Percentiles rank a stretch among this genome's conserved stretches.
These are phyloP conservation scores for Perizoma flavofasciatum DNA, from an alignment of 2,888 invertebrate species.

Conservation along the genomic window DNA sequence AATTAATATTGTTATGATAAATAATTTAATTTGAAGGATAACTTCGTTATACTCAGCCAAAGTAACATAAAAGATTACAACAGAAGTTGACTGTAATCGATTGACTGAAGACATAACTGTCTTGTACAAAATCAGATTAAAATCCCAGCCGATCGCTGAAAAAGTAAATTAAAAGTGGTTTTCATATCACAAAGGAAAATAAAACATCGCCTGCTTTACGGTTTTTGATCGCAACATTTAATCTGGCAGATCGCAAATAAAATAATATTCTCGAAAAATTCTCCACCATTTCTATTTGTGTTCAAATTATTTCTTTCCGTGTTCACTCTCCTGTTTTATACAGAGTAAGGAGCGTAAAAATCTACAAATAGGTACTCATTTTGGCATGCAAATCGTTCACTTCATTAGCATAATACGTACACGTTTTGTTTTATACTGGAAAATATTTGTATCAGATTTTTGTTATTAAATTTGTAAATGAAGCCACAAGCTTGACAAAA, in stretches of 20 bases:
- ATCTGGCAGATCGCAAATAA: constrained; percentile 26
- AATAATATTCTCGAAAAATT: constrained; percentile 42
- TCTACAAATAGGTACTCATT: constrained; percentile 14
- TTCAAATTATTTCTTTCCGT: constrained; percentile 42
- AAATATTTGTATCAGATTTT: no score
- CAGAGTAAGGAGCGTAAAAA: constrained; percentile 41
- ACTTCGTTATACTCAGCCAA: no score
- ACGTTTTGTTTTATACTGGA: no score
- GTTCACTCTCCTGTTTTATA: constrained; percentile 48
- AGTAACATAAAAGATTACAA: no score
- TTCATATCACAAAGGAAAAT: constrained; percentile 5
- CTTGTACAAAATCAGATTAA: no score
- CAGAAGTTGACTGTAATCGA: no score
- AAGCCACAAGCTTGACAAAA: no score
- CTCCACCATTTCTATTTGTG: constrained; percentile 36
- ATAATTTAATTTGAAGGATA: no score
- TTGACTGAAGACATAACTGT: no score
- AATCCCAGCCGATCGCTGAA: no score
- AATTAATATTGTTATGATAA: no score
- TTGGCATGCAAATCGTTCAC: not conserved
- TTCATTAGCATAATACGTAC: not conserved
- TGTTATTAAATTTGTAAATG: no score
- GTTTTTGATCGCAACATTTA: constrained; percentile 30
- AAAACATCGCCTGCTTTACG: constrained; percentile 21
- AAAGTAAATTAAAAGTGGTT: not conserved